A percentile compares a stretch with the other conserved stretches of the same genome.
These are phyloP conservation scores for Semaprochilodus insignis DNA, from an alignment of 2,797 vertebrate genomes.

Conservation along the genomic window DNA sequence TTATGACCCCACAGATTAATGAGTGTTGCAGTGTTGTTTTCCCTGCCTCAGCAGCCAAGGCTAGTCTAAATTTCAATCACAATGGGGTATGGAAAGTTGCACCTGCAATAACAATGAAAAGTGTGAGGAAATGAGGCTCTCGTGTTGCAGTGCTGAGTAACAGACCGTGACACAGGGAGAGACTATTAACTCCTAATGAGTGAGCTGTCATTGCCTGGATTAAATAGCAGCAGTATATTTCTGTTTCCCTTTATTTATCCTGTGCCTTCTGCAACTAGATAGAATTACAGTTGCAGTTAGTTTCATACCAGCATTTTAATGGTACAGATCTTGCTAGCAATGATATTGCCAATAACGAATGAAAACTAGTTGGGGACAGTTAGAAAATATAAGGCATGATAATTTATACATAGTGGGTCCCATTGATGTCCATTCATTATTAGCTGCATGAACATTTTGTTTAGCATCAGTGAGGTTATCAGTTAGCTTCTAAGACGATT, in stretches of 20 bases:
- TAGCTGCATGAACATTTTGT: too few relatives aligned
- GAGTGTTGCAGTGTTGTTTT: not conserved
- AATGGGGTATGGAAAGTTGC: not conserved
- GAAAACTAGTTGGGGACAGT: not conserved
- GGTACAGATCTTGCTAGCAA: not conserved
- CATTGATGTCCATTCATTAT: not conserved
- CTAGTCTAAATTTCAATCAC: not conserved
- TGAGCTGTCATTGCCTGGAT: not conserved
- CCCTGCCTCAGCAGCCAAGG: not conserved
- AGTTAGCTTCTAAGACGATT: not conserved
- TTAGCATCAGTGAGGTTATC: not conserved
- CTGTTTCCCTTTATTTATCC: not conserved
- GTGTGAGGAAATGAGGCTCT: not conserved
- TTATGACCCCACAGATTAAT: not conserved
- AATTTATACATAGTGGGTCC: too few relatives aligned
- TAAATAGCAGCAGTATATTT: not conserved
- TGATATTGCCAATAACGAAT: not conserved
- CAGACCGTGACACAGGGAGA: not conserved
- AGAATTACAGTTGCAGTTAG: not conserved
- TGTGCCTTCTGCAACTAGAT: not conserved
- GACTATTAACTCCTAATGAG: not conserved
- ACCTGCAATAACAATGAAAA: not conserved
- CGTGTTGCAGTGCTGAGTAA: not conserved
- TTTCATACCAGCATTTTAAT: not conserved
- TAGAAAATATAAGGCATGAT: not conserved